These are phyloP conservation scores for Bembecia ichneumoniformis DNA, from an alignment of 2,888 invertebrate species.

Conservation along the genomic window DNA sequence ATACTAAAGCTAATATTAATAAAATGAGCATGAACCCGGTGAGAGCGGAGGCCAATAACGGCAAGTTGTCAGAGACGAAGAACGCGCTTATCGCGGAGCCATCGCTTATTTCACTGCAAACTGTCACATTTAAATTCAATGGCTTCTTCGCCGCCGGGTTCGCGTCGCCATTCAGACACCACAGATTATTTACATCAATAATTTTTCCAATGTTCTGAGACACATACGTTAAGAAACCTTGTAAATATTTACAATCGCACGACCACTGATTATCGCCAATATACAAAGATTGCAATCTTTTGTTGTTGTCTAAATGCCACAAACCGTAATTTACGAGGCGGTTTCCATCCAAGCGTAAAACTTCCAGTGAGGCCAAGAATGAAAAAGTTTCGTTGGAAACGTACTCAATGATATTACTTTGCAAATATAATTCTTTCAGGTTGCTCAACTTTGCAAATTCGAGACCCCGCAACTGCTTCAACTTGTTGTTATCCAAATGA, in stretches of 20 bases:
- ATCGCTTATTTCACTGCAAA: slow-evolving; percentile 87
- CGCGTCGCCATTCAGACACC: slow-evolving; percentile 81
- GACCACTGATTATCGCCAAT: slow-evolving; percentile 90
- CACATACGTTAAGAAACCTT: slow-evolving; percentile 85
- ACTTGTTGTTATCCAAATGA: slow-evolving; percentile 89
- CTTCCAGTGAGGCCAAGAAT: slow-evolving; percentile 82
- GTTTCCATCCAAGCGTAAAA: slow-evolving; percentile 89
- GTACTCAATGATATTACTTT: slow-evolving; percentile 85
- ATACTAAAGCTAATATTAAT: slow-evolving; percentile 83
- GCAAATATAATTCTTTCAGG: slow-evolving; percentile 87
- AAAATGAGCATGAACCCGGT: slow-evolving; percentile 84
- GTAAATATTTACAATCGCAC: slow-evolving; percentile 90
- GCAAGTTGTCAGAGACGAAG: slow-evolving; percentile 86
- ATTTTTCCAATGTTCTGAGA: slow-evolving; percentile 84
- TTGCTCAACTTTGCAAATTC: slow-evolving; percentile 87
- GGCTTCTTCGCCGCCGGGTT: slow-evolving; percentile 79
- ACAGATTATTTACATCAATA: slow-evolving; percentile 80
- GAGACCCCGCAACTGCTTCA: slow-evolving; percentile 82
- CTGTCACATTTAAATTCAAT: slow-evolving; percentile 86
- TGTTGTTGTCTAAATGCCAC: slow-evolving; percentile 82
- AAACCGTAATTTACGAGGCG: slow-evolving; percentile 84
- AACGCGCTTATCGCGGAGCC: slow-evolving; percentile 85
- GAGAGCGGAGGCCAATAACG: slow-evolving; percentile 83
- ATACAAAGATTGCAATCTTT: slow-evolving; percentile 80
- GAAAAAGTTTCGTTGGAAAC: slow-evolving; percentile 87